These are phyloP conservation scores for Oceanites oceanicus DNA, from an alignment of 2,113 vertebrate species.

Conservation along the genomic window DNA sequence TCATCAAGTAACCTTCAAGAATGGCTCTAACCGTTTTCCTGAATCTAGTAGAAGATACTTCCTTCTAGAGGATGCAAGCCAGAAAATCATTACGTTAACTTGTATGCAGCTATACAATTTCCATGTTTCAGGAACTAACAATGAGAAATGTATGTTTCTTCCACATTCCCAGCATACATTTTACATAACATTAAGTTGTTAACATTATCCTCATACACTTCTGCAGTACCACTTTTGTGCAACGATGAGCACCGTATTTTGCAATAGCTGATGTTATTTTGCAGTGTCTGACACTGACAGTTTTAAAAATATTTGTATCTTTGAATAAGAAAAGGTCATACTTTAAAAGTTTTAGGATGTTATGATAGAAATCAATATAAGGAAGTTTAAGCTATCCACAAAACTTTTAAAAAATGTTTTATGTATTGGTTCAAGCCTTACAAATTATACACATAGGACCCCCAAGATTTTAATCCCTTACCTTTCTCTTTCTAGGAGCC, in stretches of 20 bases:
- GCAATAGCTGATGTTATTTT: background rate
- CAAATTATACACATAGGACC: conserved; percentile 54
- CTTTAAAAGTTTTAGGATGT: conserved; percentile 61
- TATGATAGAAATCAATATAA: conserved; percentile 70
- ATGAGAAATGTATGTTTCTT: background rate
- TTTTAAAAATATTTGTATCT: conserved; percentile 51
- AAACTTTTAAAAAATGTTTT: conserved; percentile 63
- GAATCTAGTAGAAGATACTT: background rate
- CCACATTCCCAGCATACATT: background rate
- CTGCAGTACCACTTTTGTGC: background rate
- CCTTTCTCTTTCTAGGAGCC: background rate
- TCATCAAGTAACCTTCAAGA: background rate
- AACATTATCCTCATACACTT: background rate
- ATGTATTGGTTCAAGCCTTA: conserved; percentile 53
- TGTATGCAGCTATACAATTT: background rate
- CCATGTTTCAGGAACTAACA: background rate
- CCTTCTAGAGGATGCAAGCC: background rate
- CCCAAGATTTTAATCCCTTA: background rate
- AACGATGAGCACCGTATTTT: background rate
- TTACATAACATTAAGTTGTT: background rate
- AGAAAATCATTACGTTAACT: background rate
- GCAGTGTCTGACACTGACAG: conserved; percentile 12
- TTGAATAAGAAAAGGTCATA: conserved; percentile 64
- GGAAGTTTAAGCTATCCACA: conserved; percentile 61
- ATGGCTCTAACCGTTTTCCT: background rate